These are phyloP conservation scores for Oxygymnocypris stewartii DNA, from an alignment of 2,113 vertebrate species.

Conservation along the genomic window DNA sequence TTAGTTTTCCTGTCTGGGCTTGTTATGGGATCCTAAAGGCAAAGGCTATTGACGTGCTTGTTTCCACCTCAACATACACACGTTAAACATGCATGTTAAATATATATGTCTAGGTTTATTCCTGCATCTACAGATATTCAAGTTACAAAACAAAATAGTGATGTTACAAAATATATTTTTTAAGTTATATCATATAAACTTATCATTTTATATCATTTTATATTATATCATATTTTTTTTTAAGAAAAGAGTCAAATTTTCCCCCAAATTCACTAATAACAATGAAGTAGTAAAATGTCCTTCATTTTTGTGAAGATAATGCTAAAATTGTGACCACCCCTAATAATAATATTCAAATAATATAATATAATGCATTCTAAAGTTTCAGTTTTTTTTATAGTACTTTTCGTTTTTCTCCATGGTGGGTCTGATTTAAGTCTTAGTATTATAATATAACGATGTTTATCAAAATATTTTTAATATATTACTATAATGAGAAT, in stretches of 20 bases:
- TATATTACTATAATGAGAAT: neutral
- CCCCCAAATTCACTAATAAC: neutral
- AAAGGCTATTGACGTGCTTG: neutral
- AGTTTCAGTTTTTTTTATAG: no score
- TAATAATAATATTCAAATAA: neutral
- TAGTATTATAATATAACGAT: neutral
- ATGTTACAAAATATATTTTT: neutral
- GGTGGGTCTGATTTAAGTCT: neutral
- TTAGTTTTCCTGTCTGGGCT: slow-evolving; percentile 40
- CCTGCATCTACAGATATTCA: neutral
- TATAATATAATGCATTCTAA: neutral
- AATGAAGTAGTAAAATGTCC: neutral
- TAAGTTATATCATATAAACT: neutral
- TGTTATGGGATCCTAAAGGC: slow-evolving; percentile 37
- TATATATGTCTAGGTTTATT: neutral
- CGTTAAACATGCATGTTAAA: slow-evolving; percentile 2
- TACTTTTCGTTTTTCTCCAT: neutral
- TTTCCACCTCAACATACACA: neutral
- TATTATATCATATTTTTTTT: no score
- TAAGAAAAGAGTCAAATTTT: no score
- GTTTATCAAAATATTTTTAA: neutral
- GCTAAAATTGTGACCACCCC: neutral
- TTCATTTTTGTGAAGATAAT: neutral
- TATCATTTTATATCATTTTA: no score
- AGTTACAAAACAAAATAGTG: neutral